Base-by-base conservation (phyloP, 2,888 invertebrate species). In the Melanchra persicariae region DNA sequence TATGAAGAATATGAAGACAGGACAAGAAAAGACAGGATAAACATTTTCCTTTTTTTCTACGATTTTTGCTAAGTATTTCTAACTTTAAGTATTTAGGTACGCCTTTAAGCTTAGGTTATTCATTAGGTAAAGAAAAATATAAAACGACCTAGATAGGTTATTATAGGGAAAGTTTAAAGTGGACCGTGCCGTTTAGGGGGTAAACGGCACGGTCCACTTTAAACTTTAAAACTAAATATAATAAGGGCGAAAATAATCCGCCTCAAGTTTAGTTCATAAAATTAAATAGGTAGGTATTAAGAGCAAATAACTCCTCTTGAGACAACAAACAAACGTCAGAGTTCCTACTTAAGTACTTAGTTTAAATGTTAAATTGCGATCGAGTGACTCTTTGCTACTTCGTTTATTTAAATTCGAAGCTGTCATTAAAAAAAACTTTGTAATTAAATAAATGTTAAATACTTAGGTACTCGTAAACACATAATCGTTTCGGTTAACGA, bases 211-310 rank as follows among this genome's bases (percentile, higher is more conserved):
- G n/a, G n/a, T n/a, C n/a, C n/a, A n/a, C n/a, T n/a, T n/a, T n/a
- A n/a, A n/a, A n/a, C n/a, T n/a, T n/a, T n/a, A n/a, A n/a, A n/a
- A 72, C 40, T 62, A 62, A 71, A 72, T 71, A 72, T 72, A n/a
- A n/a, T 72, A 72, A 12, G 24, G 47, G 34, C n/a, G 26, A 62
- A 72, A 62, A 34, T 63, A 74, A 74, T 59, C 65, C 22, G 5
- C 7, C 9, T 26, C 15, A 43, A 43, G 19, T 47, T 40, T 40
- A 37, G 37, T 47, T 60, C 47, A 4, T 30, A 10, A 55, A 66
- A 37, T 54, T 17, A 22, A 69, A 37, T 26, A 54, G 30, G 12
- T 30, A 49, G 43, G n/a, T 30, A 22, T n/a, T n/a, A n/a, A 17
- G 34, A 34, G 5, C 15, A 49, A 30, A 55, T 37, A 10, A 55